Base-by-base conservation (phyloP, 2,113 vertebrate species). In the Himantopus leucocephalus region DNA sequence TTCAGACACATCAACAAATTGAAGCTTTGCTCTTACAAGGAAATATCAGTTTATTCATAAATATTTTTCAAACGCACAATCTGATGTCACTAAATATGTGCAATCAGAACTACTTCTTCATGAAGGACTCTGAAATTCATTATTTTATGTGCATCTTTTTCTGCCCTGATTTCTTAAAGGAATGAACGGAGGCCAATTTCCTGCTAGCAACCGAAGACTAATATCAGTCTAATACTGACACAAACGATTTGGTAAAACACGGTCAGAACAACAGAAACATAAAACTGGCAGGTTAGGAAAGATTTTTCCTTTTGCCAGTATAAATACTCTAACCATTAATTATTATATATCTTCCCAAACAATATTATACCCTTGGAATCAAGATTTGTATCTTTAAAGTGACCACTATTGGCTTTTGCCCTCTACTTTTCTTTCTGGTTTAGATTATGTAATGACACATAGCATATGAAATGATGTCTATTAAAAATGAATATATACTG, bases 31-130 rank as follows among this genome's bases (percentile, higher is more conserved):
- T 90, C 91, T 86, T 91, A 81, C 45, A 83, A 94, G 39, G 24
- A 93, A 77, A 97, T 92, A 32, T 93, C 70, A 75, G 88, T 96
- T 95, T 96, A 93, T 94, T 96, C 84, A 97, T 80, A 95, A 96
- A 92, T 94, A 88, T 67, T 95, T 95, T 94, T 87, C 4, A 9
- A 95, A 86, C 27, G 27, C 75, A 59, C 29, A 79, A 20, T 64
- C 17, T 67, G 77, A 81, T 45, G 66, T 34, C 62, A 79, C 43
- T 67, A 68, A 66, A 53, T 34, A 56, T 0, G 5, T 19, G 34
- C 60, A 72, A 59, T 23, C 67, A 66, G 80, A 88, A 50, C 14
- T 27, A 79, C 29, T 52, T 34, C n/a, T 8, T 94, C 12, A 26
- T 37, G 88, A 96, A 93, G 5, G 41, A 94, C 80, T 75, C 75